Base-by-base conservation (phyloP, 1,140 invertebrate species). In the Diplogasteroides magnus region DNA sequence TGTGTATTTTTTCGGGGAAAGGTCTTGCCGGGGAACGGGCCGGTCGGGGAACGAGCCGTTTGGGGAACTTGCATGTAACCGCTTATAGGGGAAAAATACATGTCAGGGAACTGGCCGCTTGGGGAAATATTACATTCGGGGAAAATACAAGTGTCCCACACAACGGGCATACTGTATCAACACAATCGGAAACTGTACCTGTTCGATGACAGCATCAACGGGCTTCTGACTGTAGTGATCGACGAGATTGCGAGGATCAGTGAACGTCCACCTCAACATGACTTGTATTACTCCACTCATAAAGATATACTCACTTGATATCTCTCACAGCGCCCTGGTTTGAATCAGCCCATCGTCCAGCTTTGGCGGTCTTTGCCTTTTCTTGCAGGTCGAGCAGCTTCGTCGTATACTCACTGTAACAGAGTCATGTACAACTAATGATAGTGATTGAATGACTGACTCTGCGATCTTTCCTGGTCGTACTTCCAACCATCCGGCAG, bases 61-160 rank as follows among this genome's bases (percentile, higher is more conserved):
- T n/a, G n/a, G n/a, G n/a, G n/a, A n/a, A n/a, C n/a, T n/a, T n/a
- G n/a, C n/a, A n/a, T n/a, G n/a, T n/a, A n/a, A n/a, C n/a, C n/a
- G n/a, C n/a, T n/a, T n/a, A n/a, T n/a, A n/a, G n/a, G n/a, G n/a
- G n/a, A n/a, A n/a, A n/a, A 23, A 56, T 23, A 56, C n/a, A n/a
- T n/a, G n/a, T n/a, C n/a, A n/a, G n/a, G 84, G 97, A 94, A 79
- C n/a, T n/a, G n/a, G n/a, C n/a, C n/a, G n/a, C n/a, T n/a, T n/a
- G n/a, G n/a, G n/a, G n/a, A n/a, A n/a, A 98, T 91, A 29, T 97
- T 88, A 62, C 92, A 93, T 83, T 89, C 92, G 92, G 32, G 94
- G 80, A 0, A 97, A 83, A 74, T 94, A 91, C 1, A 90, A 90
- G 71, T 92, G 87, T 0, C 95, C n/a, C n/a, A n/a, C n/a, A n/a